Evolutionary conservation across 2,888 invertebrate species (phyloP), one percentile per base, ranked within the genome.

Genomic region (Dryobotodes eremita): DNA sequence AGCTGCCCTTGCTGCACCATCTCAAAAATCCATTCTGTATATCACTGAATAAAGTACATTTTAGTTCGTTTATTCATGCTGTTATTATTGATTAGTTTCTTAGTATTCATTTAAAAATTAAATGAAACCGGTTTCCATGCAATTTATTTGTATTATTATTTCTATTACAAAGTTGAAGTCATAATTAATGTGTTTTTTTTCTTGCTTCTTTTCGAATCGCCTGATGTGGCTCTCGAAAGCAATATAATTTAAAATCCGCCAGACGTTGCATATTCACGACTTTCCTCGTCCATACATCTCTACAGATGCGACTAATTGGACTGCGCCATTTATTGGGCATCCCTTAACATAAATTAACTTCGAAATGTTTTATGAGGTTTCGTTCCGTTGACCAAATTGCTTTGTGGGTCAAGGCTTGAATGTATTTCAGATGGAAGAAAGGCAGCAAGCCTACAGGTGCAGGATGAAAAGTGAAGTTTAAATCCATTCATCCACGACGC

Each of bases 341-440:
- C 53, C 15, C 31, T 59, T 61, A 48, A 36, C 48, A 75, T 75
- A 79, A 71, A 66, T 79, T 64, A 66, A 64, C 31, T 73, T 62
- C 4, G 10, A 80, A 79, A 76, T 68, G 31, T 66, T 73, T 83
- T 48, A 70, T 65, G 64, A 77, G 23, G 36, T 62, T 66, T 61
- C 66, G 7, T 26, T 70, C 31, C n/a, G 42, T 57, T 72, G 76
- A 62, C 74, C 76, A 66, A 78, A 55, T 80, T 70, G 23, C 31
- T 61, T 74, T 77, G 8, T 80, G 68, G 66, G 71, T 71, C 80
- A 75, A 77, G 46, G 66, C 61, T 76, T 61, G 15, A 48, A 31
- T 61, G 59, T 36, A 20, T 36, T 36, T 72, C 23, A 23, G 7
- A 48, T 61, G 15, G 17, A 20, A 48, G 13, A n/a, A 66, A 26